Evolutionary conservation across 2,888 invertebrate genomes (phyloP), one percentile per base, ranked within the genome.

Genomic region (Watsonalla binaria): DNA sequence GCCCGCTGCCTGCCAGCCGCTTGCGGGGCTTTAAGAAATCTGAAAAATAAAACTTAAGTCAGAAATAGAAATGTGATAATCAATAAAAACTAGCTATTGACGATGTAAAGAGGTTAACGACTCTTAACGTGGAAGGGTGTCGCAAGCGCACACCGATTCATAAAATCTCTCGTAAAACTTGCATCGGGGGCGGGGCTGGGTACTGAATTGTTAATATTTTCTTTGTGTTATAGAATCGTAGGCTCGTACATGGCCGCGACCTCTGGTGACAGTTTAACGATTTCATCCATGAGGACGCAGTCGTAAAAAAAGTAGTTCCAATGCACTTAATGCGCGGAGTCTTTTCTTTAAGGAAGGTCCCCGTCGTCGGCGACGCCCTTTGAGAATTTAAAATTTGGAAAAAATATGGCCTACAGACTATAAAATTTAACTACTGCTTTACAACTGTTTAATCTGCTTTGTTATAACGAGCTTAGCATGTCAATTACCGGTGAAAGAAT

Each of bases 21-120:
- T 94, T 94, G 80, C 93, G 92, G 56, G 92, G 92, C 78, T 93
- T 92, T 92, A 94, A 89, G 86, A 91, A 94, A 90, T 94, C 94
- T 94, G 93, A 42, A 93, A 90, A 79, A 57, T 75, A 52, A 6
- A 63, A 62, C 54, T 39, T 34, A 5, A 58, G 54, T 42, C 11
- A 42, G 42, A 42, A 42, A 42, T 42, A 11, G 8, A 11, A 42
- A 42, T 37, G 24, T 51, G 37, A 35, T 51, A 37, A 50, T 55
- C 14, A 45, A 52, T 39, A 49, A 52, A 55, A 58, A 57, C 56
- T 53, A 57, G 51, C 52, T 56, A 54, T 54, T 62, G 64, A 65
- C 61, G 58, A 61, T 63, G 67, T 63, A 67, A 62, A 68, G 61
- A 45, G 59, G 63, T 71, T 61, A 69, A 70, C 61, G 65, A 65